Percentiles rank a stretch among this genome's conserved stretches.
phyloP scores from a whole-genome alignment of 2,797 vertebrate genomes.

The Phrynocephalus forsythii region DNA sequence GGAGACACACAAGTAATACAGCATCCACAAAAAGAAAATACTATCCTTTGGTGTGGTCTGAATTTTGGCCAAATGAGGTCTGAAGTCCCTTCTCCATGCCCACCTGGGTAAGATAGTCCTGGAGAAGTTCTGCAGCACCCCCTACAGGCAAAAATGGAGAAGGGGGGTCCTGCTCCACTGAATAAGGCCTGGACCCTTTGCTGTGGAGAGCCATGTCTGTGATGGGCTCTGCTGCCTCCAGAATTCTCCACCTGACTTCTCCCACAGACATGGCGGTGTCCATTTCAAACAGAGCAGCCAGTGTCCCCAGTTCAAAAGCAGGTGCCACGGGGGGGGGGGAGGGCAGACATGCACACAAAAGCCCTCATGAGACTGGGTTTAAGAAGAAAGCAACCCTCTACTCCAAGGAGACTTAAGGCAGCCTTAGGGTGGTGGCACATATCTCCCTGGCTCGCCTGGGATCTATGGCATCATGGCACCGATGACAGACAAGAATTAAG shows the following conservation, averaged over 20 bases:
- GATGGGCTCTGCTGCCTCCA: no score
- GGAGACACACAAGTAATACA: constrained; percentile 23
- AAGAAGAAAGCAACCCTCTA: neutral
- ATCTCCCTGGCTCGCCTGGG: neutral
- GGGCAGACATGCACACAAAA: neutral
- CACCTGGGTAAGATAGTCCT: neutral
- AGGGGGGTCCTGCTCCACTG: neutral
- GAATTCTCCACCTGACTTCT: neutral
- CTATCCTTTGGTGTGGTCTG: constrained; percentile 48
- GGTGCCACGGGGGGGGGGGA: neutral
- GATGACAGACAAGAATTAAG: neutral
- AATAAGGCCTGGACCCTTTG: constrained; percentile 28
- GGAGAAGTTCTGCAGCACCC: constrained; percentile 6
- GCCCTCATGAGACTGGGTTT: no score
- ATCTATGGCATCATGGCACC: neutral
- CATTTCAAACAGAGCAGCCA: neutral
- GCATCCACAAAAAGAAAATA: constrained; percentile 22
- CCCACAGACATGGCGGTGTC: neutral
- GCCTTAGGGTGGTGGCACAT: neutral
- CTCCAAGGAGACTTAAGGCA: constrained; percentile 27
- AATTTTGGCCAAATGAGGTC: constrained; percentile 45
- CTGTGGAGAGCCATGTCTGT: neutral
- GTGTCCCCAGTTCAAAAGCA: neutral
- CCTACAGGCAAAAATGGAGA: constrained; percentile 6
- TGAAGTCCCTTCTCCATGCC: neutral